Evolutionary conservation across 30 jellyfish, hydroid and myxozoan species (phyloP).

Genomic region (Clytia hemisphaerica): DNA sequence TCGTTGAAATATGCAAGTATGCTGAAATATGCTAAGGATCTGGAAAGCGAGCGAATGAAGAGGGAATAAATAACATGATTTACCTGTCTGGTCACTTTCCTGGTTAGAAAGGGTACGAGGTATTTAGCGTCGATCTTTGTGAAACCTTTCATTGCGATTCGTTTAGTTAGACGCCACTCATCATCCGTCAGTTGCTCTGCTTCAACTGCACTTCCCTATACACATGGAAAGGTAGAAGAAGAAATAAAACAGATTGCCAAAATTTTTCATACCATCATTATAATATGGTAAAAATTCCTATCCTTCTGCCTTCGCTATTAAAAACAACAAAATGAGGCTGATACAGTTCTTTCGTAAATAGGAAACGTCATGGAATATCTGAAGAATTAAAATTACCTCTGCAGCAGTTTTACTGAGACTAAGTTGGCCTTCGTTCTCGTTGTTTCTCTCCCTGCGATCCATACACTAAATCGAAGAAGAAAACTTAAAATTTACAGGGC

Average conservation of each 20-base stretch:
- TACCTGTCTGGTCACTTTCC: constrained; percentile 90
- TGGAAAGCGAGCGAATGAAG: too few species aligned
- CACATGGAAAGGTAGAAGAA: neutral
- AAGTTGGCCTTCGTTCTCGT: constrained; percentile 39
- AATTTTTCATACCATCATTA: too few species aligned
- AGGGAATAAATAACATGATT: too few species aligned
- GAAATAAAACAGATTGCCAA: neutral
- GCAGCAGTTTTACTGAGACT: constrained; percentile 93
- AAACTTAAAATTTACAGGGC: neutral
- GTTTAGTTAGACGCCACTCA: constrained; percentile 66
- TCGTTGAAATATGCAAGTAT: too few species aligned
- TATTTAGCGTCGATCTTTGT: constrained; percentile 79
- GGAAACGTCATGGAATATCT: too few species aligned
- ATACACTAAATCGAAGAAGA: neutral
- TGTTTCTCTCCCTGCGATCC: constrained; percentile 30
- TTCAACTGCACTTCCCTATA: constrained; percentile 87
- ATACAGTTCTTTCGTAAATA: too few species aligned
- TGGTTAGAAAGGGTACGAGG: constrained; percentile 81
- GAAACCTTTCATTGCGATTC: constrained; percentile 66
- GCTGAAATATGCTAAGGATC: too few species aligned
- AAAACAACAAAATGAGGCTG: too few species aligned
- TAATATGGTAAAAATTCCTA: too few species aligned
- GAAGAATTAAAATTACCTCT: constrained; percentile 79
- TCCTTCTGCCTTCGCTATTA: too few species aligned
- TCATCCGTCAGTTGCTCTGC: constrained; percentile 93